A percentile compares a stretch with the other conserved stretches of the same genome.
Evolutionary conservation across 2,888 invertebrate species (phyloP).

Genomic region (Callimorpha dominula): DNA sequence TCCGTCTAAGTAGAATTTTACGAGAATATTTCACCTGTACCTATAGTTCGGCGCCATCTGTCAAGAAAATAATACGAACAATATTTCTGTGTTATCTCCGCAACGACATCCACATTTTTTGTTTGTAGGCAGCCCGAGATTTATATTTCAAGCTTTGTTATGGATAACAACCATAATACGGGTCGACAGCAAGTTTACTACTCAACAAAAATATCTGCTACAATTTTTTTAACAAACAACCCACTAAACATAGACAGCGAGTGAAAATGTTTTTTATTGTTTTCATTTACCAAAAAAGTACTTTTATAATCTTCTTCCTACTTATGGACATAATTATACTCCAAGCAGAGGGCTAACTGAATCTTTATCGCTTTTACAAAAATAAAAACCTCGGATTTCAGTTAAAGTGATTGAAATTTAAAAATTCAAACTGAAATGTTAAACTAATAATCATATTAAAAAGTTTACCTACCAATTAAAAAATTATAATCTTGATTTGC

Average conservation of each 20-base stretch:
- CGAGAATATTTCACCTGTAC: neutral
- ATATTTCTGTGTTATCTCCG: constrained; percentile 11
- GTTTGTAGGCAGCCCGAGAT: constrained; percentile 9
- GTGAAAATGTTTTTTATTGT: neutral
- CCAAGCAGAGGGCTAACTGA: neutral
- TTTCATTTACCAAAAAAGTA: neutral
- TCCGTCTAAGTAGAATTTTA: neutral
- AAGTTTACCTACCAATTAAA: no score
- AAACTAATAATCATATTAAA: no score
- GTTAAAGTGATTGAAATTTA: no score
- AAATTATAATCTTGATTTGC: no score
- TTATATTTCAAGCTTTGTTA: constrained; percentile 15
- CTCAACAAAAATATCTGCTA: neutral
- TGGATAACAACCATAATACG: constrained; percentile 18
- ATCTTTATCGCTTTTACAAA: neutral
- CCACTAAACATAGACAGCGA: neutral
- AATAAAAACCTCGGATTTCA: no score
- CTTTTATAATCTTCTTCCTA: neutral
- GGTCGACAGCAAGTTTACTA: neutral
- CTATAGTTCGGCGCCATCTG: constrained; percentile 9
- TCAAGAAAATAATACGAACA: constrained; percentile 15
- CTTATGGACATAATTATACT: no score
- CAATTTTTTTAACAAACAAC: neutral
- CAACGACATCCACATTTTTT: constrained; percentile 14
- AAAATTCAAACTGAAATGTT: no score